Percentiles rank a stretch among this genome's conserved stretches.
These are phyloP conservation scores for Catalaphyllia jardinei DNA, from an alignment of 64 coral and sea anemone species.

Conservation along the genomic window DNA sequence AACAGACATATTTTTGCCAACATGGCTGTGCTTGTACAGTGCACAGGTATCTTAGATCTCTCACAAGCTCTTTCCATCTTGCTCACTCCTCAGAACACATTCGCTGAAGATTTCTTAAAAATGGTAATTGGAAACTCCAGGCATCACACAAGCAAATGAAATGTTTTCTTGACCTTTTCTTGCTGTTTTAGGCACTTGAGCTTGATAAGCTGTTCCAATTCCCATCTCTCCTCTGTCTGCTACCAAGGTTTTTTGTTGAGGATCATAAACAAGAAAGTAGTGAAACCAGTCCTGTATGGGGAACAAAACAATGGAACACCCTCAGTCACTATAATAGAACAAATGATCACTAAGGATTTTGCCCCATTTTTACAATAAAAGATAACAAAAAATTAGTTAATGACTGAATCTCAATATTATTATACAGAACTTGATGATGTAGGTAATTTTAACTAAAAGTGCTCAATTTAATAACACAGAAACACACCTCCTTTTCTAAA, in stretches of 20 bases:
- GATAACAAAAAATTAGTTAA: too few relatives aligned
- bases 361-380: too few relatives aligned
- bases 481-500: conserved; percentile 94
- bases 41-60: too few relatives aligned
- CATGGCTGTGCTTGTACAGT: too few relatives aligned
- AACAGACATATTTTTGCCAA: too few relatives aligned
- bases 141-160: neutral
- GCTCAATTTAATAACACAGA: too few relatives aligned
- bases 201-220: conserved; percentile 83
- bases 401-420: too few relatives aligned
- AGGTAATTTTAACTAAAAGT: neutral
- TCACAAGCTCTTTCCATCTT: too few relatives aligned
- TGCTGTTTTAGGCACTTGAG: conserved; percentile 55
- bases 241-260: conserved; percentile 94
- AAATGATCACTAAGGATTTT: neutral
- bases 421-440: too few relatives aligned
- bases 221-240: conserved; percentile 98
- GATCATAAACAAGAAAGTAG: conserved; percentile 97
- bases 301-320: neutral
- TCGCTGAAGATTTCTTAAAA: too few relatives aligned
- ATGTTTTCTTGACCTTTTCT: conserved; percentile 69
- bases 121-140: too few relatives aligned
- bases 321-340: neutral
- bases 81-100: too few relatives aligned
- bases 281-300: conserved; percentile 91